Percentiles rank a stretch among this genome's conserved stretches.
These are phyloP conservation scores for Hybos culiciformis DNA, from an alignment of 2,888 invertebrate species.

Conservation along the genomic window DNA sequence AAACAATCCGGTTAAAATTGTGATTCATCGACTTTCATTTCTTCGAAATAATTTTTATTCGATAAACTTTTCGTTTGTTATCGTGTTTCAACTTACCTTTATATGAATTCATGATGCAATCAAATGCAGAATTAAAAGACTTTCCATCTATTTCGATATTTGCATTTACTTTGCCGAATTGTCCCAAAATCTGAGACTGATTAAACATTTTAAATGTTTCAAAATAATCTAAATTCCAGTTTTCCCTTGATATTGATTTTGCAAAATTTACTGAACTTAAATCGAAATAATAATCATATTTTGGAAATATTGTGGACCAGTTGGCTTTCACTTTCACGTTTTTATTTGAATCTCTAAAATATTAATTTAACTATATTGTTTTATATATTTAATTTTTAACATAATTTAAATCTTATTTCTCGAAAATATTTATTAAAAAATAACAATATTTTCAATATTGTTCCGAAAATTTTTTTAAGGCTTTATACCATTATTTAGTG, in stretches of 20 bases:
- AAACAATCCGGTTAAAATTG: not conserved
- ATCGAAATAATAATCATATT: constrained; percentile 54
- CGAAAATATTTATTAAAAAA: no score
- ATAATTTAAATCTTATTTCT: not conserved
- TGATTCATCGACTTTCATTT: not conserved
- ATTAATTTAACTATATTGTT: not conserved
- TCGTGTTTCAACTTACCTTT: not conserved
- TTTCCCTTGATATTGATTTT: constrained; percentile 49
- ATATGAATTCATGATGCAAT: constrained; percentile 42
- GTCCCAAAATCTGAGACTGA: not conserved
- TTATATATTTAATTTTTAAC: not conserved
- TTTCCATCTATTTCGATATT: constrained; percentile 41
- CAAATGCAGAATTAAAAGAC: constrained; percentile 38
- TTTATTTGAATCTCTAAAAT: constrained; percentile 16
- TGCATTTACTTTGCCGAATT: constrained; percentile 50
- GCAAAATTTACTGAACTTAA: constrained; percentile 47
- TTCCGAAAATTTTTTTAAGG: no score
- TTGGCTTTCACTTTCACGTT: constrained; percentile 43
- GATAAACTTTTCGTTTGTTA: not conserved
- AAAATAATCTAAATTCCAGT: constrained; percentile 54
- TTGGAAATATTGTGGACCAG: constrained; percentile 46
- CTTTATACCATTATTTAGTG: no score
- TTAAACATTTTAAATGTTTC: constrained; percentile 41
- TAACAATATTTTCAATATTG: no score
- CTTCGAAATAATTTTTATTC: not conserved